A percentile compares a stretch with the other conserved stretches of the same genome.
Evolutionary conservation across 2,113 vertebrate genomes (phyloP).

Genomic region (Taxidea taxus): DNA sequence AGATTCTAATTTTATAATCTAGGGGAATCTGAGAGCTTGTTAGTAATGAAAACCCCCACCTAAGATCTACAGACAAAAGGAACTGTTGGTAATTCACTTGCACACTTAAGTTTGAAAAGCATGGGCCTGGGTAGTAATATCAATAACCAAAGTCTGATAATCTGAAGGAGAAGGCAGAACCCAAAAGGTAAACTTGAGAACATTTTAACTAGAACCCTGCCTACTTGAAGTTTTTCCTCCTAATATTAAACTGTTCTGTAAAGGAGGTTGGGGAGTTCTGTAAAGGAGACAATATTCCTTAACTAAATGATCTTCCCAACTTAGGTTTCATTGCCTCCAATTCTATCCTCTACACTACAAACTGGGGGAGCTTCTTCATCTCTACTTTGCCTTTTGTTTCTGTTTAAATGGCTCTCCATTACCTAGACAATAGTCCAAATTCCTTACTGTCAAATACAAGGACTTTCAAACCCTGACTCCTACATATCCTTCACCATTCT

Average conservation of each 20-base stretch:
- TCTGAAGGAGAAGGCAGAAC: background rate
- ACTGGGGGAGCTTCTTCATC: background rate
- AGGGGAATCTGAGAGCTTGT: background rate
- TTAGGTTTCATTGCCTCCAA: background rate
- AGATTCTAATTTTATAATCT: constrained; percentile 7
- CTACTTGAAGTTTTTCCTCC: background rate
- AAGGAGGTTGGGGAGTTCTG: background rate
- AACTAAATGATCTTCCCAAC: background rate
- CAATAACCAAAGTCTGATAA: background rate
- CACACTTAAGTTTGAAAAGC: background rate
- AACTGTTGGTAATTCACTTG: background rate
- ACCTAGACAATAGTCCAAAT: constrained; percentile 1
- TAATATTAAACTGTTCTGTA: background rate
- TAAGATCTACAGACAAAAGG: background rate
- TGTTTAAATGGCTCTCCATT: background rate
- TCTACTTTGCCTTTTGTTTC: background rate
- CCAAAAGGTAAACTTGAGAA: background rate
- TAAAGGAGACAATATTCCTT: background rate
- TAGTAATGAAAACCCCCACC: background rate
- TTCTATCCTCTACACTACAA: background rate
- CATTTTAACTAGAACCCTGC: background rate
- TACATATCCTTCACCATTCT: background rate
- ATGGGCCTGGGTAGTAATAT: background rate
- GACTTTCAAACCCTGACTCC: background rate
- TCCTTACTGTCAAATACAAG: background rate